Conservation (phyloP, 2,113 vertebrate species). For the Paratilapia polleni region DNA sequence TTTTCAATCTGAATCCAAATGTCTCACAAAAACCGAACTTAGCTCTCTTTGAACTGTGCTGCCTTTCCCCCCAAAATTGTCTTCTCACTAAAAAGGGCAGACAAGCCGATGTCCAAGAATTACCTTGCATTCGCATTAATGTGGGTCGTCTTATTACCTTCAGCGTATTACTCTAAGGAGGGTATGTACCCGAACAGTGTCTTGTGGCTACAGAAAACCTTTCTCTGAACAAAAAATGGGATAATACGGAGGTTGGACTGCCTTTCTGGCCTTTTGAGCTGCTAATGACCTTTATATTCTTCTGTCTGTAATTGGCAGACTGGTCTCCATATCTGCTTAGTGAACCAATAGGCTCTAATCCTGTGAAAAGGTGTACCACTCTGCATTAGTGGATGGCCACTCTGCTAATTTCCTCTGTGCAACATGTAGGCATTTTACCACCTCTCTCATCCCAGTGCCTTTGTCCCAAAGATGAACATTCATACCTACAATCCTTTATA, state of each 20-base stretch:
- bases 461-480: conserved; percentile 37
- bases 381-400: conserved; percentile 36
- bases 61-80: not conserved
- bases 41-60: not conserved
- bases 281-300: conserved; percentile 42
- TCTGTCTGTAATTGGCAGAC: conserved; percentile 53
- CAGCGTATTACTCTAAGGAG: not conserved
- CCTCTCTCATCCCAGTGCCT: conserved; percentile 37
- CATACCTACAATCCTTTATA: conserved; percentile 18
- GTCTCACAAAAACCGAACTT: conserved; percentile 9
- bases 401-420: conserved; percentile 45
- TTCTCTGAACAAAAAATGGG: not conserved
- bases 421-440: conserved; percentile 45
- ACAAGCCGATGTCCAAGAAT: not conserved
- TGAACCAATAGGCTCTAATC: conserved; percentile 57
- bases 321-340: conserved; percentile 46
- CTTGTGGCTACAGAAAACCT: not conserved
- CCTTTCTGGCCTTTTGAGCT: conserved; percentile 17
- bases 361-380: conserved; percentile 59
- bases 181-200: conserved; percentile 1
- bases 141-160: not conserved
- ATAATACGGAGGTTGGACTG: not conserved
- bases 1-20: conserved; percentile 21
- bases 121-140: not conserved
- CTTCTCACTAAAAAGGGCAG: conserved; percentile 6